Evolutionary conservation across 2,113 vertebrate species (phyloP).

Genomic region (Genyomyrus donnyi): DNA sequence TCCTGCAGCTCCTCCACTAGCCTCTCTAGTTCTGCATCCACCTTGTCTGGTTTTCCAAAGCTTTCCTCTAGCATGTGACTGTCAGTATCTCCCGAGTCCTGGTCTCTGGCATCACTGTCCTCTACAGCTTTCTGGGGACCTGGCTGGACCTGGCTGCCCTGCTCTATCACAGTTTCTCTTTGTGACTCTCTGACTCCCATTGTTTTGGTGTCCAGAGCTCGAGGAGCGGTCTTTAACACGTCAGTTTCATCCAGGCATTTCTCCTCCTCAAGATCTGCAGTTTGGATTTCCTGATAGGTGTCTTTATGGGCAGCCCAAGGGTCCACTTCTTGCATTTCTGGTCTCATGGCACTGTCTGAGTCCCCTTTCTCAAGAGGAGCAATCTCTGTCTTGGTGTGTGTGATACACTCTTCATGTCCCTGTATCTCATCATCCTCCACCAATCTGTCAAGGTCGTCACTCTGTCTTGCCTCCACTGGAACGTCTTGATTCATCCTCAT

Average conservation of each 20-base stretch:
- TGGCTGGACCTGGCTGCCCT: neutral
- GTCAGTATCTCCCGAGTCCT: neutral
- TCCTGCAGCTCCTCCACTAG: conserved; percentile 65
- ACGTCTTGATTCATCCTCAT: neutral
- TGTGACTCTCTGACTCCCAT: neutral
- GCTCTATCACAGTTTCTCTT: neutral
- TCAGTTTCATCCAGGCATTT: neutral
- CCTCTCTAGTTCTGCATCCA: conserved; percentile 50
- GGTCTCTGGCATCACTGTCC: neutral
- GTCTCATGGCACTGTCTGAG: neutral
- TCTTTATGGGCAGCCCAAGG: neutral
- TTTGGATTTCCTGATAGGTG: conserved; percentile 5
- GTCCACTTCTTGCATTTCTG: neutral
- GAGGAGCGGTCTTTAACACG: neutral
- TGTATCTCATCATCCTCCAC: neutral
- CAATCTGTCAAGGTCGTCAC: neutral
- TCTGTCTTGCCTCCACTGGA: neutral
- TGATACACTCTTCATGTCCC: neutral
- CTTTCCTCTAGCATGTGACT: conserved; percentile 18
- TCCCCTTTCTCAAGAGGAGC: neutral
- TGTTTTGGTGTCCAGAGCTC: neutral
- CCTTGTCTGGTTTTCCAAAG: conserved; percentile 26
- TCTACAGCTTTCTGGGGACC: neutral
- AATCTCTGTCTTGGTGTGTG: neutral
- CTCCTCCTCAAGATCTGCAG: neutral